Base-by-base conservation (phyloP, 2,113 vertebrate species). In the Ibidorhyncha struthersii region DNA sequence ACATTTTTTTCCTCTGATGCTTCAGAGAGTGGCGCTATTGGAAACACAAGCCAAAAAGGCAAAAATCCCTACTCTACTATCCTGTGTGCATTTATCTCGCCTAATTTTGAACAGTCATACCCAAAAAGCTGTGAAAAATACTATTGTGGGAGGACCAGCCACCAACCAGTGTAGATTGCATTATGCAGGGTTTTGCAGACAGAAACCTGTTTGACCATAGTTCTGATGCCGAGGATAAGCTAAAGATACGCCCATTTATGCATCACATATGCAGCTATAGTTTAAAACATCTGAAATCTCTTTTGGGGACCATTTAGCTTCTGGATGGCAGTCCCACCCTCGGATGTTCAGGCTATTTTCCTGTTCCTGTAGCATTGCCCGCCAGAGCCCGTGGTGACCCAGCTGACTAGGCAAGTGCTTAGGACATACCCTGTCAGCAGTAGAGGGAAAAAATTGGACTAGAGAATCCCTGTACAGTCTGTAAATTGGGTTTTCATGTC, bases 141-240 rank as follows among this genome's bases (percentile, higher is more conserved):
- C 9, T 71, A 2, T 23, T 0, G 0, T 4, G 0, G 47, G 32
- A 74, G 38, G 19, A 76, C 12, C 19, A 82, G 61, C 30, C 26
- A 61, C n/a, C 20, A 47, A 19, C 34, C 26, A 26, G 13, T 19
- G 12, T 19, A 29, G 10, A 26, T 26, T n/a, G n/a, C 1, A 3
- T 41, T 76, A 38, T 47, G 29, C 53, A 69, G 34, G 4, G 1
- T 65, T 6, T 77, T 36, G 10, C 41, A 65, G 23, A 61, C 19
- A 53, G 61, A 47, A 86, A 50, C 29, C 32, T 50, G 6, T 79
- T 77, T 55, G 73, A 56, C 34, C 49, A 32, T 9, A 65, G 81
- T 50, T 87, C 17, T 61, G 69, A 47, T 70, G 45, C 26, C 52
- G 62, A 61, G 34, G 47, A 79, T 70, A 67, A 83, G n/a, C 52